Evolutionary conservation across 2,113 vertebrate species (phyloP), one percentile per base, ranked within the genome.

Genomic region (Origma solitaria): DNA sequence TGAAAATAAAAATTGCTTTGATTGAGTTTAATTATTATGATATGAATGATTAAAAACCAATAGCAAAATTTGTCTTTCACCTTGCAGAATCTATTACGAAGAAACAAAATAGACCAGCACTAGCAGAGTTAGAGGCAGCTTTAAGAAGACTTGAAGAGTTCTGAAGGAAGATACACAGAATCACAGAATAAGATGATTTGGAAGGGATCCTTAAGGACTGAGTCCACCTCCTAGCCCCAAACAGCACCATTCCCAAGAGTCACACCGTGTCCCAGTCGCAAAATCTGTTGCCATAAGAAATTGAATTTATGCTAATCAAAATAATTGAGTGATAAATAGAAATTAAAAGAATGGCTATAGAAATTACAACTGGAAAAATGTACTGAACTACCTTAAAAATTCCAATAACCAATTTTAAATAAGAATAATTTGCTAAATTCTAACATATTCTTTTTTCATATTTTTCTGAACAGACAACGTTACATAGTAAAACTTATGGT

Each of bases 1-100:
- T 79, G 58, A 86, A 61, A 96, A 84, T 25, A 11, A 40, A 82
- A 95, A 87, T 23, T 45, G 60, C 86, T 94, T 96, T 77, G 22
- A 45, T 16, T 21, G 23, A 31, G 24, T 68, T 88, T 83, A 65
- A 83, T 83, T 68, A 70, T 49, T 76, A 96, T 90, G 45, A 95
- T 84, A 57, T 71, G 31, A 37, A 61, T 45, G 19, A 80, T 44
- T 86, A 28, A 64, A 91, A 69, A 78, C 21, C 37, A 69, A 45
- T 23, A 38, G 42, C 23, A 83, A 49, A 47, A 50, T 21, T 76
- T 71, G 22, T 50, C 45, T 30, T 40, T 49, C 10, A 4, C 37
- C 33, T 83, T 62, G 28, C 25, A 42, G 23, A 69, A 57, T 80
- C n/a, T 51, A n/a, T 38, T 45, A 40, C 0, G 2, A 66, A 88